Base-by-base conservation (phyloP, 1,140 invertebrate genomes). In the Rhizoglyphus robini region DNA sequence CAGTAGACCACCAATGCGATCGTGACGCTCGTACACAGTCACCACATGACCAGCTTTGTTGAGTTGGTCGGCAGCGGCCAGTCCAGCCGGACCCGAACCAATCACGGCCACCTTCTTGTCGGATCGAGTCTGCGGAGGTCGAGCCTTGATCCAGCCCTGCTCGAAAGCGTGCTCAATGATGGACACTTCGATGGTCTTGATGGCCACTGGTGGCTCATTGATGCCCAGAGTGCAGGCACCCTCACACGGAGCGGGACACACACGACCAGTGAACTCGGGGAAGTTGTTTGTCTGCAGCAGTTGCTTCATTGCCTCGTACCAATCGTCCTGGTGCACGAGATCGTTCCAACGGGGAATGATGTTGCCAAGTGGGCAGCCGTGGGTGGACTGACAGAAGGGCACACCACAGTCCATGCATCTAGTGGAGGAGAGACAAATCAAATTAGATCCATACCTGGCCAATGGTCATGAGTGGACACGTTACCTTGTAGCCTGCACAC, bases 311-410 rank as follows among this genome's bases (percentile, higher is more conserved):
- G 96, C 96, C 76, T 96, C 90, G 67, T 87, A 84, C 96, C 96
- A 99, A 73, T 96, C 89, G 59, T 88, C 86, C 75, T 81, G 68
- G 51, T 64, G 68, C 2, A 99, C 82, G 0, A 98, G 82, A 76
- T 97, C 90, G 77, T 99, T 99, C 91, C 93, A 99, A 79, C 96
- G 96, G 27, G 96, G 96, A 73, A 99, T 97, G 65, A 99, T 95
- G 75, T 99, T 99, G 48, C 92, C 93, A 18, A 99, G 81, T 1
- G 96, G 95, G 78, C 96, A 98, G 57, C 94, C 95, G 74, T 96
- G 88, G 70, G 88, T 86, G 34, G 89, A 92, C 78, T 99, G 95
- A 75, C 96, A 99, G 78, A 99, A 99, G 8, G 96, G 96, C 29
- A 99, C 92, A 29, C 96, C 96, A 78, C 96, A 99, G 71, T 99